Conservation (phyloP, 2,888 invertebrate species). For the Nephrotoma flavescens region DNA sequence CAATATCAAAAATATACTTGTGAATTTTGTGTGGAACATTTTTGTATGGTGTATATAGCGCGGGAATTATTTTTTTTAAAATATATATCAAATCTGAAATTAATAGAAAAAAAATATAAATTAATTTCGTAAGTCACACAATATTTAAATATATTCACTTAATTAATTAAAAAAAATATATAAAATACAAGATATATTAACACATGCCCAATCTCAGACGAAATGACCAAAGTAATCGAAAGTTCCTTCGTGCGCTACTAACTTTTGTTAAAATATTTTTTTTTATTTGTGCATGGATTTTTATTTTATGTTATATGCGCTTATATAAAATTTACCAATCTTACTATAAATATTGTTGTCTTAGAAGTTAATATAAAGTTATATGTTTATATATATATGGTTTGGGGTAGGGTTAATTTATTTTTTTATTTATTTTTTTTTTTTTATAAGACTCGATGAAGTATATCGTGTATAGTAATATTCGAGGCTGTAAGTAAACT, state of each 20-base stretch:
- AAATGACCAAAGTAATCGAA: constrained; percentile 32
- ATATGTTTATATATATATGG: not conserved
- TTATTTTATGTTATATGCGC: not conserved
- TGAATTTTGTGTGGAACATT: not conserved
- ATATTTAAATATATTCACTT: constrained; percentile 1
- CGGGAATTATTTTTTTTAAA: not conserved
- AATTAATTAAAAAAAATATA: not conserved
- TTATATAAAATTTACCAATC: not conserved
- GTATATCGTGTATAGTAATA: not conserved
- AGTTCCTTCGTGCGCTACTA: constrained; percentile 14
- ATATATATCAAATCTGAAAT: not conserved
- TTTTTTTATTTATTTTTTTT: too few relatives aligned
- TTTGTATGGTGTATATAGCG: not conserved
- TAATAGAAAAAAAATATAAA: not conserved
- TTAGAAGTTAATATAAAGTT: not conserved
- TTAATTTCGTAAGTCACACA: not conserved
- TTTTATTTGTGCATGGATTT: not conserved
- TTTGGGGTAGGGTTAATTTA: not conserved
- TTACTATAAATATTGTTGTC: not conserved
- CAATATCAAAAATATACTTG: not conserved
- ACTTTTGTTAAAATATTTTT: not conserved
- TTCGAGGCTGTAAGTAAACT: not conserved
- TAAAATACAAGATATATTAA: constrained; percentile 18
- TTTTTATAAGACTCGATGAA: not conserved
- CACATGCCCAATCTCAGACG: constrained; percentile 32